Evolutionary conservation across 2,113 vertebrate genomes (phyloP).

Genomic region (Sinocyclocheilus anophthalmus): DNA sequence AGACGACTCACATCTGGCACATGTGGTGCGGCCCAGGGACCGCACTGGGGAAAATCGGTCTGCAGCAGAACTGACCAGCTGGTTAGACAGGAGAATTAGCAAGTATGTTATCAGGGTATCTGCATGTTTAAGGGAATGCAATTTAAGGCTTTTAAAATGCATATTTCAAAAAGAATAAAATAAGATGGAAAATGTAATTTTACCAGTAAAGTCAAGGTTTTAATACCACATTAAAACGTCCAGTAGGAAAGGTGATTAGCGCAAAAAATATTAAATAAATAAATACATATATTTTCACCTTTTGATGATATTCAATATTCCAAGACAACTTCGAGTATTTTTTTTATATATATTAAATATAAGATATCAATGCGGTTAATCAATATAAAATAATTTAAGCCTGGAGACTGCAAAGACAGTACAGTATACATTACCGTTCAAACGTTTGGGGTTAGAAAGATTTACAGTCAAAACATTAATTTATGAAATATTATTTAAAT

Average conservation of each 20-base stretch:
- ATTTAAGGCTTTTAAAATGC: neutral
- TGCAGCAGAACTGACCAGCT: neutral
- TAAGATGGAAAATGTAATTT: neutral
- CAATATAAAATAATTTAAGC: neutral
- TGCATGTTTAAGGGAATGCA: neutral
- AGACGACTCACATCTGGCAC: conserved; percentile 44
- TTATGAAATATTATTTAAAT: neutral
- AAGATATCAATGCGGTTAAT: no score
- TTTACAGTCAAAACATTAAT: neutral
- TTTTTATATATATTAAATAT: neutral
- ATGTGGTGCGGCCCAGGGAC: neutral
- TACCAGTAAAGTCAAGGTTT: neutral
- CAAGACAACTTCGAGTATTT: no score
- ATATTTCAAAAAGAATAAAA: neutral
- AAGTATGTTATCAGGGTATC: neutral
- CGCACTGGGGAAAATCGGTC: neutral
- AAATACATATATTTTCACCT: neutral
- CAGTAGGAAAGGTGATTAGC: neutral
- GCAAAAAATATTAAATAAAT: neutral
- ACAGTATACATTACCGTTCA: neutral
- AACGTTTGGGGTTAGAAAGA: neutral
- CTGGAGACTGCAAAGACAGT: neutral
- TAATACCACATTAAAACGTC: neutral
- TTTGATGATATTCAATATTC: no score
- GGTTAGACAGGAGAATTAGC: conserved; percentile 1